phyloP scores from a whole-genome alignment of 2,888 invertebrate species.

The Sisyra nigra region DNA sequence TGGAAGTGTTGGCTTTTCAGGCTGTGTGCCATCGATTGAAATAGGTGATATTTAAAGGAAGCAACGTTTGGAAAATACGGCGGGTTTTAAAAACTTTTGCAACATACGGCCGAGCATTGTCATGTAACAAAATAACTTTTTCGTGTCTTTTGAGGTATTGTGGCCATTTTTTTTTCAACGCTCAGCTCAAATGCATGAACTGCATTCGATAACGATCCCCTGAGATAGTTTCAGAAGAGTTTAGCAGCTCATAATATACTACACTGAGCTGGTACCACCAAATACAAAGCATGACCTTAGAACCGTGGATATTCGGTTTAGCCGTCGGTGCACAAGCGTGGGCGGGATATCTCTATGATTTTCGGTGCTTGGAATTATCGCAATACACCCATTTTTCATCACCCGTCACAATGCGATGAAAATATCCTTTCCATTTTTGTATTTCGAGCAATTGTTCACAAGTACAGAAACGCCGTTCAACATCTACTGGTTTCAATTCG shows the following conservation, averaged over 20 bases:
- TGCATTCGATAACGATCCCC: slow-evolving; percentile 1
- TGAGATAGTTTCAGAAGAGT: not conserved
- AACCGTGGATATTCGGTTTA: no score
- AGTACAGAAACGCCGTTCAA: not conserved
- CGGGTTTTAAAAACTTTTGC: slow-evolving; percentile 12
- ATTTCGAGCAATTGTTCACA: no score
- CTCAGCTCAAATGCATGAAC: not conserved
- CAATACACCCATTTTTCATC: no score
- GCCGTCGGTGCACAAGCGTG: no score
- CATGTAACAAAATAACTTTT: no score
- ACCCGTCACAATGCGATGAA: not conserved
- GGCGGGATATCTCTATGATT: no score
- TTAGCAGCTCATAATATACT: slow-evolving; percentile 1
- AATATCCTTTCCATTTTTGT: not conserved
- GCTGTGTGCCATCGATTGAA: no score
- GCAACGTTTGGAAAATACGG: slow-evolving; percentile 13
- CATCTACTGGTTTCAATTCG: not conserved
- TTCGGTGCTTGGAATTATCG: no score
- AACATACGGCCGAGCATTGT: no score
- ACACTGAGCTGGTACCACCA: not conserved
- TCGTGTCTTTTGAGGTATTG: no score
- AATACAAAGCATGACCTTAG: no score
- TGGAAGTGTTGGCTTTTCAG: slow-evolving; percentile 13
- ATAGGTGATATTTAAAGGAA: slow-evolving; percentile 14
- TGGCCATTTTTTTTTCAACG: not conserved